Evolutionary conservation across 2,113 vertebrate species (phyloP), one percentile per base, ranked within the genome.

Genomic region (Coturnix japonica): DNA sequence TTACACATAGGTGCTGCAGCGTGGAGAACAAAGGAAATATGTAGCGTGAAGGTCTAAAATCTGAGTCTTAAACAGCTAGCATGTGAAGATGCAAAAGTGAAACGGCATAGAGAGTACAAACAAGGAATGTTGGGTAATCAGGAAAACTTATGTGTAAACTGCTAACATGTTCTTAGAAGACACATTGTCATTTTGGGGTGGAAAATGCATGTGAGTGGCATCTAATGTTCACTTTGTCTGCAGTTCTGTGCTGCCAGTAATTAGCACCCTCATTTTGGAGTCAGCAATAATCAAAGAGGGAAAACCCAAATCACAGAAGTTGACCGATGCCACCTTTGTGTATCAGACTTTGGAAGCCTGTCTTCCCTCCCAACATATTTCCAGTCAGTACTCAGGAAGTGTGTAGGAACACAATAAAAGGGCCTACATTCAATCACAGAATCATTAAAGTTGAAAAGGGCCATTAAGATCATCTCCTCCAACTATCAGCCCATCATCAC

Each of bases 121-220:
- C 5, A 56, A 46, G 37, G 79, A 25, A 53, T 65, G 5, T 39
- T 66, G 23, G 43, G 43, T 25, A 26, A 35, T 85, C 65, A 37
- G 65, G 57, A 81, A 71, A 35, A 35, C 54, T 87, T 60, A 21
- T 44, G 10, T 39, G 9, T 47, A 53, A 88, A 47, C 43, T 17
- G 0, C 0, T 59, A 71, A 7, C 2, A 0, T 35, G 39, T 60
- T 87, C n/a, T 64, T 70, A 31, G 0, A 0, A 81, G 73, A 47
- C 10, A 22, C 7, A 63, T 80, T 33, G 6, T 43, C 23, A 22
- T 41, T 59, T 54, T 41, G 9, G 3, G 67, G 82, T 72, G 73
- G 78, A 88, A 91, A 83, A 89, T 59, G 75, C 67, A 30, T 87
- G 60, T 77, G 85, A 54, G 60, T 91, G 91, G 94, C 91, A 77